Evolutionary conservation across 2,797 vertebrate species (phyloP).

Genomic region (Rhabdophis nuchalis): DNA sequence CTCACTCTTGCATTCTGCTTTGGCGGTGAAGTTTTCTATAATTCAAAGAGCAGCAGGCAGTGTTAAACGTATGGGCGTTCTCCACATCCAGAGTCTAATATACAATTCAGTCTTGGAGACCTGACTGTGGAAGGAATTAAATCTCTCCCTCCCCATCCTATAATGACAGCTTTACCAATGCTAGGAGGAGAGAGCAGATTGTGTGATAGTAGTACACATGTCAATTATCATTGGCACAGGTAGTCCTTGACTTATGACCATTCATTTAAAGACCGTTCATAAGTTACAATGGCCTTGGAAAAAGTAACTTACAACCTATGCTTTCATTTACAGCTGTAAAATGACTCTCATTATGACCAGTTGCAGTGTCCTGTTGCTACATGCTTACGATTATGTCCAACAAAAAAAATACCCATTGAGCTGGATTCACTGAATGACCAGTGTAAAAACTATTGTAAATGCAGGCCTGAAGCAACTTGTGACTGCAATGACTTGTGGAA

Average conservation of each 20-base stretch:
- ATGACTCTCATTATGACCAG: neutral
- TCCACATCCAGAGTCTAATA: neutral
- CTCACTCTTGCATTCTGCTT: conserved; percentile 60
- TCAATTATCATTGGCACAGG: neutral
- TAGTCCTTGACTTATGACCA: neutral
- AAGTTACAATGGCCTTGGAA: neutral
- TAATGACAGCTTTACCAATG: neutral
- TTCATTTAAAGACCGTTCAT: neutral
- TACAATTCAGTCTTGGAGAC: neutral
- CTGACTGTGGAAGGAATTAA: neutral
- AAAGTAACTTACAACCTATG: neutral
- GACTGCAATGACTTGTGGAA: neutral
- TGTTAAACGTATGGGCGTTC: neutral
- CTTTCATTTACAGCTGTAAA: neutral
- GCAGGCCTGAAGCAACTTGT: neutral
- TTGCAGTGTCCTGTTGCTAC: neutral
- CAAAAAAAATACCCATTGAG: neutral
- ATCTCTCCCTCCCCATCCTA: neutral
- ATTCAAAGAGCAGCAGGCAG: conserved; percentile 48
- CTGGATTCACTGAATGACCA: neutral
- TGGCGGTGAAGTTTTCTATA: conserved; percentile 66
- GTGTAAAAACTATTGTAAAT: neutral
- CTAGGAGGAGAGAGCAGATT: neutral
- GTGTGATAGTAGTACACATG: neutral
- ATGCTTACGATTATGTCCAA: neutral